Conservation (phyloP, 2,113 vertebrate species). For the Psephotus haematonotus region DNA sequence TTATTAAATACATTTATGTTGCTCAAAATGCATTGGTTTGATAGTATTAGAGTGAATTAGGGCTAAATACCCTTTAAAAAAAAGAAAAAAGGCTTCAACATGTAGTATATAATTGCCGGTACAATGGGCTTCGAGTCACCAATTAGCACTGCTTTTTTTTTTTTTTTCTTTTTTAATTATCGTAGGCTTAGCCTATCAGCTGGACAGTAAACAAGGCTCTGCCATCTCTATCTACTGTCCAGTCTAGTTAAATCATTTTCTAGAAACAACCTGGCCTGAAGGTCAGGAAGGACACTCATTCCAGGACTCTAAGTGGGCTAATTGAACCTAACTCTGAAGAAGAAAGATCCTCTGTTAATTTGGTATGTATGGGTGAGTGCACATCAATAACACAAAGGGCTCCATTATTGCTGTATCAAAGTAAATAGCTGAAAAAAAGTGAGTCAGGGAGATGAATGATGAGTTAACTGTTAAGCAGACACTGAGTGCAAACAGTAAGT, state of each 20-base stretch:
- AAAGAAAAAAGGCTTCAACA: not conserved
- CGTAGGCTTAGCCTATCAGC: not conserved
- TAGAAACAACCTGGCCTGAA: conserved; percentile 68
- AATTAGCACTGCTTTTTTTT: not conserved
- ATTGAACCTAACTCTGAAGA: conserved; percentile 73
- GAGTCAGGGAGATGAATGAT: conserved; percentile 52
- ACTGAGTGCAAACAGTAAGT: conserved; percentile 17
- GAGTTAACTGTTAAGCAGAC: conserved; percentile 48
- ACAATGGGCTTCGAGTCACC: not conserved
- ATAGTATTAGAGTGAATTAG: not conserved
- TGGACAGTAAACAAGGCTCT: not conserved
- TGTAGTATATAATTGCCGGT: not conserved
- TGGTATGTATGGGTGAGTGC: conserved; percentile 63
- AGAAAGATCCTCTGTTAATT: conserved; percentile 74
- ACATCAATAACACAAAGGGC: conserved; percentile 72
- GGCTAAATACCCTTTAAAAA: not conserved
- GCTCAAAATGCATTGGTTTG: not conserved
- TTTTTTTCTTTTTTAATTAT: not conserved
- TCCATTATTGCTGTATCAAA: conserved; percentile 78
- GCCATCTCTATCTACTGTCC: conserved; percentile 22
- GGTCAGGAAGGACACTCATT: conserved; percentile 74
- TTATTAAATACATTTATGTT: not conserved
- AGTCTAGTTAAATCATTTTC: conserved; percentile 62
- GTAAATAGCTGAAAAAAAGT: conserved; percentile 72
- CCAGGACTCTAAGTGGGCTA: conserved; percentile 71